Percentiles rank a stretch among this genome's conserved stretches.
Evolutionary conservation across 2,888 invertebrate genomes (phyloP).

Genomic region (Mythimna lalbum): DNA sequence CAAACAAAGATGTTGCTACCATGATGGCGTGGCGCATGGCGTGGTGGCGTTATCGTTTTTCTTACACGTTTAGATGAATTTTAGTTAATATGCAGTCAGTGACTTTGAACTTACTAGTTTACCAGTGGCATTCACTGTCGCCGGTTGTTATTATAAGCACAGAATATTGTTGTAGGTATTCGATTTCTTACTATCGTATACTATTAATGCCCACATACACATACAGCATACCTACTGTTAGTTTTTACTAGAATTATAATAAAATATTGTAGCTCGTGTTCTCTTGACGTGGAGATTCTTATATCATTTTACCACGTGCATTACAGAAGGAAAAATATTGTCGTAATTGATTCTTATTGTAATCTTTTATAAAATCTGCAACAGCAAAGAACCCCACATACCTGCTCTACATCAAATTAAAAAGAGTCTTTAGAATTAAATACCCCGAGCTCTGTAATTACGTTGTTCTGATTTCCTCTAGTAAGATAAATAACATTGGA

Average conservation of each 20-base stretch:
- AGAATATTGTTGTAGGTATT: background rate
- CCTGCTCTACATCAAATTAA: background rate
- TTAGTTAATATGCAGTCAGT: background rate
- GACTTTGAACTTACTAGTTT: constrained; percentile 21
- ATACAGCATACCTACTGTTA: background rate
- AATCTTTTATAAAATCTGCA: constrained; percentile 7
- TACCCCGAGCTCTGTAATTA: constrained; percentile 6
- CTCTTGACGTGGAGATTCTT: no score
- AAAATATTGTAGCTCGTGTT: no score
- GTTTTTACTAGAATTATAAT: background rate
- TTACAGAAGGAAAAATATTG: background rate
- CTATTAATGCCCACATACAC: no score
- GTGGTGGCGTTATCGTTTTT: background rate
- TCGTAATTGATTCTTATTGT: background rate
- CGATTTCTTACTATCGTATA: background rate
- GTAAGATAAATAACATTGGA: background rate
- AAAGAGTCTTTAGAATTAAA: background rate
- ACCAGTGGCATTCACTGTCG: constrained; percentile 1
- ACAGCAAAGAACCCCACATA: background rate
- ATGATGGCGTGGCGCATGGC: background rate
- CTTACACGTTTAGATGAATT: background rate
- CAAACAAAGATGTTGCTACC: background rate
- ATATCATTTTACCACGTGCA: no score
- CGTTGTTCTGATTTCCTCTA: constrained; percentile 7
- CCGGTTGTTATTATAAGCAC: background rate